Evolutionary conservation across 1,140 invertebrate genomes (phyloP), one percentile per base, ranked within the genome.

Genomic region (Drosophila fuyamai): DNA sequence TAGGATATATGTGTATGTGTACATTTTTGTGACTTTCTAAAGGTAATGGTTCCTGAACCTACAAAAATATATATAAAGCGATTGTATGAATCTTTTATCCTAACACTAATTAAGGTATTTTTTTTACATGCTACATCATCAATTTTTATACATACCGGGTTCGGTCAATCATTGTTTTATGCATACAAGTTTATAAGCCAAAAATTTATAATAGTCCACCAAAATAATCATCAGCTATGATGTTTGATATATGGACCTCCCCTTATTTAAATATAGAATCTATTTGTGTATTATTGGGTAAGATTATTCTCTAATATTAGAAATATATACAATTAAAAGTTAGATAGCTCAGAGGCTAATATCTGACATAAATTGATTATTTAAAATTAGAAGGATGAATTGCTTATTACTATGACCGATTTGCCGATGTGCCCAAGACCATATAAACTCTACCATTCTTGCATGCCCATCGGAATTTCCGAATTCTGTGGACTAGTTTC

Each of bases 11-110:
- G 47, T 59, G 40, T 55, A 36, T 72, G 63, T 71, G 58, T 63
- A 60, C 75, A 81, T 56, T 65, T 63, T 60, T 51, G 43, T 76
- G 73, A 40, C 41, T 65, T 47, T 7, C 35, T 73, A 63, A 44
- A 43, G 38, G 41, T 63, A 70, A 8, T 32, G 55, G 58, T 54
- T 76, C 18, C 38, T 40, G 16, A 61, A 60, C 54, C 68, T 80
- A 80, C 51, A 80, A 77, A 85, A 81, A 88, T 88, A 82, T 77
- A 77, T 79, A 77, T 79, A 53, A 46, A 46, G 75, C 67, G 57
- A 68, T 54, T 76, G 54, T 47, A 36, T 76, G 23, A 44, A 50
- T 35, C 14, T 76, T 44, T 56, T 41, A 46, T 70, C 38, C 53
- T 70, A 57, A 70, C 35, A 10, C 27, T 71, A 50, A 57, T 71